Conservation (phyloP, 1,140 invertebrate species). For the Radopholus similis region DNA sequence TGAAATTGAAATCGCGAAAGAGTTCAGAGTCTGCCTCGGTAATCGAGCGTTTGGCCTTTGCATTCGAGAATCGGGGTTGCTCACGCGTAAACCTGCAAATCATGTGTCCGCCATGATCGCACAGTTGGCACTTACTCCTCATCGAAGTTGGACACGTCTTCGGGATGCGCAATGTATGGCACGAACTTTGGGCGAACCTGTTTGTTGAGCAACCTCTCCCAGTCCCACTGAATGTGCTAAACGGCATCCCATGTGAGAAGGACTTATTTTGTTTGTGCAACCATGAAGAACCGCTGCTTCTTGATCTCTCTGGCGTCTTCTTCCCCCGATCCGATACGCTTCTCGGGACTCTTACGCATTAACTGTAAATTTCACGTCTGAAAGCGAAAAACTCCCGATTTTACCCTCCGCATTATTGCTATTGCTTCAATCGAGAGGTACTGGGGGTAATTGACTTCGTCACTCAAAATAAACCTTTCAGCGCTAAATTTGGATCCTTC, state of each 20-base stretch:
- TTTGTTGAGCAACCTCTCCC: constrained; percentile 70
- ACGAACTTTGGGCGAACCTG: constrained; percentile 94
- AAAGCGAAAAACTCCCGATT: too few species aligned
- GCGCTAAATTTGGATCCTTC: constrained; percentile 67
- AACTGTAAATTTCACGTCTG: constrained; percentile 72
- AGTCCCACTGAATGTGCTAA: constrained; percentile 75
- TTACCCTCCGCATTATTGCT: constrained; percentile 93
- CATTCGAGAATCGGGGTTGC: constrained; percentile 86
- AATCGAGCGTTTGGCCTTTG: constrained; percentile 86
- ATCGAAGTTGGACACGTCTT: constrained; percentile 99
- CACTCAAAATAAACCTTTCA: constrained; percentile 57
- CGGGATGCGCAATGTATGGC: constrained; percentile 84
- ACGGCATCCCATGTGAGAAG: too few species aligned
- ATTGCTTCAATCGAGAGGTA: constrained; percentile 95
- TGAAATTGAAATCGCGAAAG: constrained; percentile 88
- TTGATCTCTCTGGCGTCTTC: constrained; percentile 98
- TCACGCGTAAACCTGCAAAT: constrained; percentile 99
- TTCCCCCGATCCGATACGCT: constrained; percentile 91
- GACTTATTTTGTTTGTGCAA: too few species aligned
- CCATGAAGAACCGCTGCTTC: constrained; percentile 84
- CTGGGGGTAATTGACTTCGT: constrained; percentile 95
- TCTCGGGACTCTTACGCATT: constrained; percentile 91
- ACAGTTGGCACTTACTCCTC: constrained; percentile 72
- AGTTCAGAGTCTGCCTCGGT: constrained; percentile 80
- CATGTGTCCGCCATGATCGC: too few species aligned